These are phyloP conservation scores for Helleia helle DNA, from an alignment of 2,888 invertebrate genomes.

Conservation along the genomic window DNA sequence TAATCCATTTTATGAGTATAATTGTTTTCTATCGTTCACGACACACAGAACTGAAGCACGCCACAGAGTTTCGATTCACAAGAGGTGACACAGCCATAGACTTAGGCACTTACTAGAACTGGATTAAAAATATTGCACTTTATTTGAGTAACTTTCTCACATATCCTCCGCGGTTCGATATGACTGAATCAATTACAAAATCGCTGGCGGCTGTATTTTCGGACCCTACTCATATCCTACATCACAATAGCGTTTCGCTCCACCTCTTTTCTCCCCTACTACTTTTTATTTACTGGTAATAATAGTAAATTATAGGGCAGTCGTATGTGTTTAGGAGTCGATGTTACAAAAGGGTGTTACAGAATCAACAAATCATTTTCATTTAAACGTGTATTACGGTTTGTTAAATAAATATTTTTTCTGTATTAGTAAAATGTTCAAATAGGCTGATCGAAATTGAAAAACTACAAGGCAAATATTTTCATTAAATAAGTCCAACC, in stretches of 20 bases:
- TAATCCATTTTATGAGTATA: constrained; percentile 57
- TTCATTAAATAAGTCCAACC: too few relatives aligned
- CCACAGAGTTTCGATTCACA: neutral
- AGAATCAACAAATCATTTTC: constrained; percentile 5
- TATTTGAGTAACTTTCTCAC: constrained; percentile 16
- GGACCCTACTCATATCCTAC: constrained; percentile 54
- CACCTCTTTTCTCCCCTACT: constrained; percentile 71
- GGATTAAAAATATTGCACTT: constrained; percentile 13
- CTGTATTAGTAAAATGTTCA: too few relatives aligned
- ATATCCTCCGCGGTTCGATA: constrained; percentile 38
- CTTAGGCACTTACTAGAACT: neutral
- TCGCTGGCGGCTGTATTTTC: constrained; percentile 49
- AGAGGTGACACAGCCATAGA: neutral
- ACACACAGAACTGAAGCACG: constrained; percentile 16
- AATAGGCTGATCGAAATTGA: too few relatives aligned
- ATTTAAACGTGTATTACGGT: too few relatives aligned
- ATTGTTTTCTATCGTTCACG: constrained; percentile 33
- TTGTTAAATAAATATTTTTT: neutral
- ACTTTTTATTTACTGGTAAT: constrained; percentile 73
- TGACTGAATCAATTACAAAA: constrained; percentile 69
- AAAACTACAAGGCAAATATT: too few relatives aligned
- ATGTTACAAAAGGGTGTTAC: constrained; percentile 50
- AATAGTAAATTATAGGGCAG: constrained; percentile 66
- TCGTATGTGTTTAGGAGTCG: constrained; percentile 46
- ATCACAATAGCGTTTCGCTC: constrained; percentile 65